Evolutionary conservation across 2,113 vertebrate genomes (phyloP).

Genomic region (Polyodon spathula): DNA sequence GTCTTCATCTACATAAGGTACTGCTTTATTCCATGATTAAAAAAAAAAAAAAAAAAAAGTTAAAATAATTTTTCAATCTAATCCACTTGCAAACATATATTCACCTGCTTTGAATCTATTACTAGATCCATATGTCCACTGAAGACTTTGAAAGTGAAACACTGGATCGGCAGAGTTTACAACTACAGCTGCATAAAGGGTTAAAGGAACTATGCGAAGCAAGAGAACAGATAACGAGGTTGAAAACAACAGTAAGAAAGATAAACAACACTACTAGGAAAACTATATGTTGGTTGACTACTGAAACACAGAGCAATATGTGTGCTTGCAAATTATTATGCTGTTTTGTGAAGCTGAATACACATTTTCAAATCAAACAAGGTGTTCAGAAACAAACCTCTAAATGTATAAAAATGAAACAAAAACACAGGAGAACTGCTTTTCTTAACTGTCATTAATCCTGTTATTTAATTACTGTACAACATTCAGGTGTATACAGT

Average conservation of each 20-base stretch:
- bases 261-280: neutral
- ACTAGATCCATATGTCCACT: slow-evolving; percentile 69
- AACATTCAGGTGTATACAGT: too few species aligned
- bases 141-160: slow-evolving; percentile 83
- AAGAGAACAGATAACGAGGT: slow-evolving; percentile 68
- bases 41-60: too few species aligned
- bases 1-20: neutral
- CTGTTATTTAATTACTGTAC: too few species aligned
- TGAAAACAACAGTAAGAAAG: slow-evolving; percentile 70
- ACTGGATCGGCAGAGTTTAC: slow-evolving; percentile 72
- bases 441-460: too few species aligned
- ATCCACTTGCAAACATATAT: neutral
- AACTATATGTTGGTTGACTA: too few species aligned
- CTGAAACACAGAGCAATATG: too few species aligned
- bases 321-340: too few species aligned
- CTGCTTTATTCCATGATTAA: neutral
- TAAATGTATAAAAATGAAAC: too few species aligned
- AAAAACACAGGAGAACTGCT: too few species aligned
- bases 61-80: neutral
- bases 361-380: too few species aligned
- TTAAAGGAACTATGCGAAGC: slow-evolving; percentile 77
- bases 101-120: neutral
- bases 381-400: too few species aligned
- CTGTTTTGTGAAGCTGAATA: too few species aligned
- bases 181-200: slow-evolving; percentile 73